Evolutionary conservation across 2,888 invertebrate genomes (phyloP).

Genomic region (Eupithecia abbreviata): DNA sequence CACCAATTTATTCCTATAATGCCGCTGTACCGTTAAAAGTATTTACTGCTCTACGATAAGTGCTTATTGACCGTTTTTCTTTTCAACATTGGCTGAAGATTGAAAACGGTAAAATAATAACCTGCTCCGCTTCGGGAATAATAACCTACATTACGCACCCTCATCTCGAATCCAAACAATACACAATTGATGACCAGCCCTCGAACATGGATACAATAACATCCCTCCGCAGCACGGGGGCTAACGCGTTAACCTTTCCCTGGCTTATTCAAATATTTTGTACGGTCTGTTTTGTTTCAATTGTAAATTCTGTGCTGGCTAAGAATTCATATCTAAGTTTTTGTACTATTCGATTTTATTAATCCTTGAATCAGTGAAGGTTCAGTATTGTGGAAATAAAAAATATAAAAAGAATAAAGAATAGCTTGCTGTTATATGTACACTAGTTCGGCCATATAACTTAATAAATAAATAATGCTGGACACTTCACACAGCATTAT

Average conservation of each 20-base stretch:
- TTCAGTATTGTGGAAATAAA: background rate
- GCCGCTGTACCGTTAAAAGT: background rate
- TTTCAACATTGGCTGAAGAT: constrained; percentile 12
- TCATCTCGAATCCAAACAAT: constrained; percentile 34
- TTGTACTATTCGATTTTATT: background rate
- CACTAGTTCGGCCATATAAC: background rate
- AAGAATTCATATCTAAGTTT: background rate
- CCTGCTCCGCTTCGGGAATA: constrained; percentile 7
- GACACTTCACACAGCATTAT: too few relatives aligned
- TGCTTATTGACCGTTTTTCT: constrained; percentile 6
- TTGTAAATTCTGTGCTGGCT: background rate
- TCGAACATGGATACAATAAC: constrained; percentile 30
- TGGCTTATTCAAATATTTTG: background rate
- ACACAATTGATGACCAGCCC: constrained; percentile 28
- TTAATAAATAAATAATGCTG: too few relatives aligned
- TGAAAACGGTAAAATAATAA: constrained; percentile 21
- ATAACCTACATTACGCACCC: constrained; percentile 11
- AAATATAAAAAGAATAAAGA: background rate
- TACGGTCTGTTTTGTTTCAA: background rate
- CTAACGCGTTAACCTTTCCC: constrained; percentile 38
- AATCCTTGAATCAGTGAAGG: background rate
- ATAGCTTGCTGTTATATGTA: background rate
- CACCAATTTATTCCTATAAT: background rate
- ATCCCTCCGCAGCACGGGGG: constrained; percentile 24
- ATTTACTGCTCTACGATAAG: background rate